Base-by-base conservation (phyloP, 2,113 vertebrate species). In the Hystrix cristata region DNA sequence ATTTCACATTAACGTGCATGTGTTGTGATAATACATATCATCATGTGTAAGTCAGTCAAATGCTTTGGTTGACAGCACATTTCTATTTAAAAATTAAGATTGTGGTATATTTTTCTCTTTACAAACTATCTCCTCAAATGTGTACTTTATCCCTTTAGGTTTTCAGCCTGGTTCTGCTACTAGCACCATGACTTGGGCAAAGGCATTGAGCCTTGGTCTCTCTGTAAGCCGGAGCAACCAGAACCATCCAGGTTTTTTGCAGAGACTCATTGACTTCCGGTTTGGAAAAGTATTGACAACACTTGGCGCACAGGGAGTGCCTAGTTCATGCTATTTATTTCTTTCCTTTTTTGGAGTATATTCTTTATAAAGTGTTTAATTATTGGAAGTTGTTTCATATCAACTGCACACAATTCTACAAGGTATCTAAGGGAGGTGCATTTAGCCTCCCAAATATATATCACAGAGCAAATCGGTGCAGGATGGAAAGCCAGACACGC, bases 41-140 rank as follows among this genome's bases (percentile, higher is more conserved):
- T 13, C 16, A 5, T 0, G 0, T 8, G 4, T 48, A 48, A 93
- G 67, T 51, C 74, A 60, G 34, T 69, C 31, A 64, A 51, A 53
- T 59, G 76, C 67, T 83, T 48, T 43, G 27, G 55, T 43, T 69
- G 81, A 94, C 5, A 74, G 86, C 53, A 72, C 34, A 71, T 46
- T 74, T 93, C 79, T 87, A 83, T 62, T 91, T 93, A 87, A 90
- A 89, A 89, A 80, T 55, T 60, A 80, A 87, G 69, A 53, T 80
- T 80, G 67, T 57, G 83, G 60, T 95, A 72, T 53, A 69, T 60
- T 93, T 91, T 71, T 8, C 78, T 72, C 43, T 48, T 91, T 48
- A 55, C 13, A 25, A 31, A 12, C 53, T 74, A 29, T 65, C 51
- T 59, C 5, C 9, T 89, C 78, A 76, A 7, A 84, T 46, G 60